Evolutionary conservation across 2,113 vertebrate genomes (phyloP).

Genomic region (Dipodomys ordii): DNA sequence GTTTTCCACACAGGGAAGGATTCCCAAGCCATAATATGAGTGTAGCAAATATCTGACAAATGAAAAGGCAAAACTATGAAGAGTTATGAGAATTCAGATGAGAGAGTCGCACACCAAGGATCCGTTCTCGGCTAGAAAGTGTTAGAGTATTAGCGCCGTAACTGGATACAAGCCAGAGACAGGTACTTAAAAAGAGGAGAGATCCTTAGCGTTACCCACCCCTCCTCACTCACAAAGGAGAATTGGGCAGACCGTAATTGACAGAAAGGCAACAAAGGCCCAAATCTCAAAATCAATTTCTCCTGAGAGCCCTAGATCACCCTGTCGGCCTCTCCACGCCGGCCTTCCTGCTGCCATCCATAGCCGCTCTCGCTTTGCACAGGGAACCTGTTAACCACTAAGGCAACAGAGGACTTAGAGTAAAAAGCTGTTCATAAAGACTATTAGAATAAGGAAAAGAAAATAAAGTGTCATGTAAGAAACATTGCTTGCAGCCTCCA

Average conservation of each 20-base stretch:
- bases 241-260: too few relatives aligned
- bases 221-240: too few relatives aligned
- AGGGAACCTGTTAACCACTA: background rate
- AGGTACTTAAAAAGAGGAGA: background rate
- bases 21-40: background rate
- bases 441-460: background rate
- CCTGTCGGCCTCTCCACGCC: background rate
- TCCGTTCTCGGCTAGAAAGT: background rate
- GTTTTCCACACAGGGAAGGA: background rate
- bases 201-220: too few relatives aligned
- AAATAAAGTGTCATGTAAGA: rapidly evolving
- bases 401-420: background rate
- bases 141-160: background rate
- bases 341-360: background rate
- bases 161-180: background rate
- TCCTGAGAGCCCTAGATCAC: background rate
- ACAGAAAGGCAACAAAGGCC: too few relatives aligned
- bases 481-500: background rate
- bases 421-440: background rate
- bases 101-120: background rate
- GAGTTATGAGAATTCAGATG: background rate
- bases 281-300: too few relatives aligned
- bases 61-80: background rate
- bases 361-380: background rate
- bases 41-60: too few relatives aligned